Evolutionary conservation across 1,140 invertebrate genomes (phyloP), one percentile per base, ranked within the genome.

Genomic region (Polyergus mexicanus): DNA sequence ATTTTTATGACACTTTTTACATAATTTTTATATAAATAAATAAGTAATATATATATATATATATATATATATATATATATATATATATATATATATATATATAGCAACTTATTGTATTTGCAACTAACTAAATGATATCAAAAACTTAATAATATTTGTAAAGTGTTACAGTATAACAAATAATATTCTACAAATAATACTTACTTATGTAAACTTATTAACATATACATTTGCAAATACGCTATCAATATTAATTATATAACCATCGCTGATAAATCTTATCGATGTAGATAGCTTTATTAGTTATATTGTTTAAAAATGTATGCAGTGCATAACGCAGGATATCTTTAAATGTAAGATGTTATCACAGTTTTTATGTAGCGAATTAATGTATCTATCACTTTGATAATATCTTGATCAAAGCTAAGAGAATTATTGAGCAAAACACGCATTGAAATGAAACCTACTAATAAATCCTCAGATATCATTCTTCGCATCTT

Each of bases 341-440:
- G 35, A 25, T 54, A 68, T 51, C 32, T 65, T 66, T 22, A 35
- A 41, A 28, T 32, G n/a, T 44, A 62, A 65, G 65, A 72, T 81
- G 22, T 71, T 44, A 81, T 51, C 66, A 16, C 19, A 56, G 35
- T 51, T 72, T 72, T 81, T 25, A 35, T 81, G 51, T 72, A 35
- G 51, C 25, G 66, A 81, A 81, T 72, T 72, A 81, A 81, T 72
- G 60, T 28, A 81, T 66, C 51, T 81, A 51, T 81, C 78, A 81
- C 51, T 19, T 25, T 44, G 25, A 41, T 81, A 58, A 58, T 51
- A 81, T 81, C 78, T 81, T 44, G 78, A 81, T 72, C 71, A 72
- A 47, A 71, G 22, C n/a, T 69, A 69, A 56, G 35, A 10, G 19
- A 44, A 6, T 8, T 56, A 68, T 71, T 81, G 54, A 54, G 35